Conservation (phyloP, 30 jellyfish, hydroid and myxozoan species). For the Nemopilema nomurai region DNA sequence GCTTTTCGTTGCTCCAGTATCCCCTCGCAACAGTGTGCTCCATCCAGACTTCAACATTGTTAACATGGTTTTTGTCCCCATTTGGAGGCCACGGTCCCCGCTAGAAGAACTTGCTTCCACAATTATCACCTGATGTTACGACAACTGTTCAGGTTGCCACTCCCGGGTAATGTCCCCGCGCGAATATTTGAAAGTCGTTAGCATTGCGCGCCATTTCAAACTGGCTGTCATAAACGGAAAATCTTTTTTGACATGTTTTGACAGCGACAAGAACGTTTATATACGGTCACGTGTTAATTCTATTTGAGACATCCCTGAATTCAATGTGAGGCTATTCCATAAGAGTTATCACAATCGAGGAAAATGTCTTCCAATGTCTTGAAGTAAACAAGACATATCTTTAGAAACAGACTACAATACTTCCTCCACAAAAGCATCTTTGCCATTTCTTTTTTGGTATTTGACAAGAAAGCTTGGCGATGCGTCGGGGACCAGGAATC, state of each 20-base stretch:
- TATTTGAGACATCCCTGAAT: no score
- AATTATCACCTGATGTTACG: neutral
- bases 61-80: constrained; percentile 24
- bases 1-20: constrained; percentile 16
- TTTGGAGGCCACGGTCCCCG: neutral
- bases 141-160: neutral
- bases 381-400: neutral
- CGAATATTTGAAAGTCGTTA: constrained; percentile 21
- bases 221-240: neutral
- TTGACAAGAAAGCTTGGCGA: neutral
- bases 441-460: neutral
- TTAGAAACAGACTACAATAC: no score
- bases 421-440: no score
- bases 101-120: neutral
- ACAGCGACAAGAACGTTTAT: neutral
- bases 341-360: no score
- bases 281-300: neutral
- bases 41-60: constrained; percentile 53
- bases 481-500: constrained; percentile 94
- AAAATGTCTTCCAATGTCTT: neutral
- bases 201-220: constrained; percentile 40
- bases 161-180: constrained; percentile 6
- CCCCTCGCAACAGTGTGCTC: constrained; percentile 56
- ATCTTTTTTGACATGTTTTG: neutral
- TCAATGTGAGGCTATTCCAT: no score